Evolutionary conservation across 2,888 invertebrate species (phyloP), one percentile per base, ranked within the genome.

Genomic region (Pasiphila rectangulata): DNA sequence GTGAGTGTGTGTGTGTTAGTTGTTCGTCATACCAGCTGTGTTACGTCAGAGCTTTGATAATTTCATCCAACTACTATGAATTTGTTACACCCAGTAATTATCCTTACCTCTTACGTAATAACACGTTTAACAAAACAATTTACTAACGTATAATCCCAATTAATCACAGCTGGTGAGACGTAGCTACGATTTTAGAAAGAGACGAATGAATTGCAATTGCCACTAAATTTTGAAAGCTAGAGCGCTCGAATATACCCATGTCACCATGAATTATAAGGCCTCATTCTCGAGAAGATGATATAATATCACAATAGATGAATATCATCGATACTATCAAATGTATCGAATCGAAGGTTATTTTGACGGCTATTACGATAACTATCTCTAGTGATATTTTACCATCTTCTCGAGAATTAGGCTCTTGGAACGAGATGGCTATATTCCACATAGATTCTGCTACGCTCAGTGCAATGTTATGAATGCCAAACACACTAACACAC

Each of bases 1-100:
- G 83, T 83, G 79, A 75, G 64, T 75, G 84, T 84, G 82, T 84
- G 82, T 81, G 86, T 88, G 87, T 88, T 87, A 87, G 87, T 86
- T 77, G 78, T 70, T 73, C 68, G 69, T 66, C 74, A 77, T 77
- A 75, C 75, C 68, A 67, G 72, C 66, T 56, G 66, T 63, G 63
- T 65, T 61, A 63, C 64, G 57, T 46, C 51, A 59, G 6, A 2
- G 17, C 16, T 19, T 30, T 29, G 1, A 16, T 15, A 9, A 5
- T 9, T 16, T 10, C 2, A 19, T 7, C 9, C 9, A 32, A 9
- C 17, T 32, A 10, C 17, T 10, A 17, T 17, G 16, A 32, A 32
- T 19, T 15, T 16, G 4, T 16, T 1, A 30, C 4, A 13, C 1
- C 7, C 16, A 4, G 16, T n/a, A 9, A 25, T 27, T 43, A 38